Evolutionary conservation across 2,888 invertebrate species (phyloP).

Genomic region (Gymnoscelis rufifasciata): DNA sequence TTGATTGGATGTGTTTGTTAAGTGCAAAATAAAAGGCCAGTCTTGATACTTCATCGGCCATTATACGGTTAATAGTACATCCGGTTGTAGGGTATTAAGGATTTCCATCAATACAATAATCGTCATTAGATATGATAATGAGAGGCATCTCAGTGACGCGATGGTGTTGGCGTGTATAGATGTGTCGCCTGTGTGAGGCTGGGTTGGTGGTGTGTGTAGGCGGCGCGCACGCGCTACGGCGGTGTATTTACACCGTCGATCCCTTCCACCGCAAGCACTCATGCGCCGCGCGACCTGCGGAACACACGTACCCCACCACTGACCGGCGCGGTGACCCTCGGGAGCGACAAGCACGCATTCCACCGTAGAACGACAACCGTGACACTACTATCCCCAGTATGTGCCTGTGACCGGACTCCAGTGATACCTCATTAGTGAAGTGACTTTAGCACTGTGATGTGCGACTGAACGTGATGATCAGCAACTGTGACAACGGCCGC

Average conservation of each 20-base stretch:
- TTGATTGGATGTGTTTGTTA: no score
- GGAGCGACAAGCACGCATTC: conserved; percentile 42
- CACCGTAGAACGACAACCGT: conserved; percentile 43
- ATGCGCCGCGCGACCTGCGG: conserved; percentile 71
- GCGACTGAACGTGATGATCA: conserved; percentile 53
- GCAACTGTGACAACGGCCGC: conserved; percentile 62
- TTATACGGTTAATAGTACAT: conserved; percentile 32
- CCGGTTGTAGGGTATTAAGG: conserved; percentile 40
- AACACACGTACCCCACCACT: conserved; percentile 72
- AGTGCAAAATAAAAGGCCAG: conserved; percentile 14
- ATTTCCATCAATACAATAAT: conserved; percentile 46
- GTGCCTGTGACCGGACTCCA: conserved; percentile 64
- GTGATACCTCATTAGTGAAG: conserved; percentile 62
- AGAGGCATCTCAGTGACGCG: conserved; percentile 34
- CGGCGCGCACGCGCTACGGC: conserved; percentile 65
- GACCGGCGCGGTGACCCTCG: conserved; percentile 52
- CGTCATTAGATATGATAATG: conserved; percentile 41
- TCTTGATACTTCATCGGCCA: conserved; percentile 21
- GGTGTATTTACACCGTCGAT: conserved; percentile 75
- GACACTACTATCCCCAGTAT: conserved; percentile 55
- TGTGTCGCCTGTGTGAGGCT: conserved; percentile 39
- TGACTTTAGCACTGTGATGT: conserved; percentile 70
- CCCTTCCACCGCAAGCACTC: conserved; percentile 76
- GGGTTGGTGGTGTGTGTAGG: conserved; percentile 49
- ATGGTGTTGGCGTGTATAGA: conserved; percentile 15